Evolutionary conservation across 2,113 vertebrate species (phyloP), one percentile per base, ranked within the genome.

Genomic region (Gadus chalcogrammus): DNA sequence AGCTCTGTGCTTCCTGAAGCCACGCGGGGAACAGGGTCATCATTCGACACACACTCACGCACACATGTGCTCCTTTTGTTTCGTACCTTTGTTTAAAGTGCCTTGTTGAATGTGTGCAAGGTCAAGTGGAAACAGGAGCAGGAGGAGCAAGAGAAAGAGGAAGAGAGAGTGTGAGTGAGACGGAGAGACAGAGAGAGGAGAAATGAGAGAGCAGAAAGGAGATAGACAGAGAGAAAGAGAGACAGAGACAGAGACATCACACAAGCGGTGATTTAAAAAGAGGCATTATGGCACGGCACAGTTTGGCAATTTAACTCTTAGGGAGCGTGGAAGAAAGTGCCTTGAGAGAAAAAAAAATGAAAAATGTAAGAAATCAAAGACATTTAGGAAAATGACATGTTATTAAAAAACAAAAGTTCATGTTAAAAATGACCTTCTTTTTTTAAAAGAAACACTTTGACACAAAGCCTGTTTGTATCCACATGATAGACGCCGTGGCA

Each of bases 271-370:
- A 13, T 58, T 17, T 71, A 79, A 73, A 77, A 83, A 84, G 87
- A 88, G 87, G 84, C 82, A 79, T 82, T 85, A 89, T 88, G 87
- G 88, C 84, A 90, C 86, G 82, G 82, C 88, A 86, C 83, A 66
- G 74, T 88, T 90, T 89, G 89, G 88, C 88, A 88, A 87, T 83
- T 79, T 61, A 73, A 86, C 83, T 81, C 80, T 64, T 38, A 42
- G 31, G 71, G 65, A 71, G 59, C 63, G 68, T 58, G 82, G 63
- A 79, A 80, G 74, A 74, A 58, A 20, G 67, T 69, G 74, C 78
- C 84, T 70, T 74, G 52, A 74, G 63, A 67, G 81, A 72, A 66
- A 70, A 79, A 16, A 75, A 72, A 67, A 69, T 75, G 77, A 79
- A 71, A 61, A 48, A 76, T 56, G 70, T 64, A 68, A 64, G 75